Evolutionary conservation across 2,888 invertebrate genomes (phyloP).

Genomic region (Amphipoea lucens): DNA sequence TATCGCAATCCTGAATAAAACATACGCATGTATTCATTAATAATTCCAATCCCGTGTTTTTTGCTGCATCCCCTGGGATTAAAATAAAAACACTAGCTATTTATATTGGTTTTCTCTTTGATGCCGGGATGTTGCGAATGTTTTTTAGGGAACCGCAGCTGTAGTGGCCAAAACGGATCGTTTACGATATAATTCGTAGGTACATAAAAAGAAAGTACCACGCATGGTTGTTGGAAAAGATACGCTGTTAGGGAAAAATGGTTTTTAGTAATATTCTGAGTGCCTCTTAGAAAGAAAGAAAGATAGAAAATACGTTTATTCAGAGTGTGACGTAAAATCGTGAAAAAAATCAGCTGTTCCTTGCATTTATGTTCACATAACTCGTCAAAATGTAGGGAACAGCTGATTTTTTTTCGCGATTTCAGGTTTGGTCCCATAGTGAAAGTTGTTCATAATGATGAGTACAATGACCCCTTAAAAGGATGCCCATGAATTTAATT

Average conservation of each 20-base stretch:
- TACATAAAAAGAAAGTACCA: conserved; percentile 31
- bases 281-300: not conserved
- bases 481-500: too few species aligned
- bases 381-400: too few species aligned
- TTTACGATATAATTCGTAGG: conserved; percentile 27
- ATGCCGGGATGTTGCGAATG: conserved; percentile 2
- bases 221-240: not conserved
- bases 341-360: too few species aligned
- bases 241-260: not conserved
- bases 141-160: conserved; percentile 26
- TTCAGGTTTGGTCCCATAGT: too few species aligned
- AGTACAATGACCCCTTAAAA: too few species aligned
- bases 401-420: too few species aligned
- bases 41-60: conserved; percentile 30
- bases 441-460: too few species aligned
- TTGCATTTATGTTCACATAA: too few species aligned
- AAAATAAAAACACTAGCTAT: conserved; percentile 37
- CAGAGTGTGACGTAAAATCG: not conserved
- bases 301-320: too few species aligned
- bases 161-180: conserved; percentile 23
- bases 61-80: conserved; percentile 12
- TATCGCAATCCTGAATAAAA: conserved; percentile 11
- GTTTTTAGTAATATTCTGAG: conserved; percentile 28
- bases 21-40: conserved; percentile 3
- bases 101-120: conserved; percentile 32